phyloP scores from a whole-genome alignment of 2,797 vertebrate genomes.

The Sternarchorhynchus goeldii region DNA sequence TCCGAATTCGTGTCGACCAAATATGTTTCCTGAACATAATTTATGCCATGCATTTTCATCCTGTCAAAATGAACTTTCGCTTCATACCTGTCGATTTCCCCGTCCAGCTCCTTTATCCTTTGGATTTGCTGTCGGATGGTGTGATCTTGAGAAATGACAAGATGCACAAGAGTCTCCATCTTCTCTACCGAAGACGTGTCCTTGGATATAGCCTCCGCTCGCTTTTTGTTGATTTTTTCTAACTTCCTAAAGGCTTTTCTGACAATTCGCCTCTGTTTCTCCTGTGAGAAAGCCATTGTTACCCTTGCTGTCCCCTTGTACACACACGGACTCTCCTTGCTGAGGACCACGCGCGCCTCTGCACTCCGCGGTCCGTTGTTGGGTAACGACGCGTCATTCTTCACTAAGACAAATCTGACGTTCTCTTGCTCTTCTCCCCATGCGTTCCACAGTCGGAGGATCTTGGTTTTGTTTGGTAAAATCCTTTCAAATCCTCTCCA shows the following conservation, averaged over 20 bases:
- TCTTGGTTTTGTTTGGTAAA: conserved; percentile 91
- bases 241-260: conserved; percentile 95
- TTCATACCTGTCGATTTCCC: conserved; percentile 91
- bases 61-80: conserved; percentile 90
- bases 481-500: conserved; percentile 95
- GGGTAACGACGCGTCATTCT: conserved; percentile 88
- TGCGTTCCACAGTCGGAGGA: conserved; percentile 90
- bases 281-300: conserved; percentile 77
- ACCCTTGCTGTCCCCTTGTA: conserved; percentile 63
- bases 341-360: conserved; percentile 90
- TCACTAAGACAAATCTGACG: conserved; percentile 92
- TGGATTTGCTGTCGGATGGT: conserved; percentile 95
- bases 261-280: conserved; percentile 90
- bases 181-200: conserved; percentile 81
- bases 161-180: conserved; percentile 95
- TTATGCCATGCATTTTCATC: conserved; percentile 87
- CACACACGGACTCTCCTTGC: conserved; percentile 81
- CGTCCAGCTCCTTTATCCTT: conserved; percentile 88
- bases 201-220: conserved; percentile 70
- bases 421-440: conserved; percentile 95
- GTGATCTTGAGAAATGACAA: conserved; percentile 97
- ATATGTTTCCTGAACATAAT: conserved; percentile 98
- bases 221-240: conserved; percentile 91
- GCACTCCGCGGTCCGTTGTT: conserved; percentile 90
- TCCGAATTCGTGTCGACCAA: conserved; percentile 75